Percentiles rank a stretch among this genome's conserved stretches.
These are phyloP conservation scores for Pinctada fucata DNA, from an alignment of 2,888 invertebrate species.

Conservation along the genomic window DNA sequence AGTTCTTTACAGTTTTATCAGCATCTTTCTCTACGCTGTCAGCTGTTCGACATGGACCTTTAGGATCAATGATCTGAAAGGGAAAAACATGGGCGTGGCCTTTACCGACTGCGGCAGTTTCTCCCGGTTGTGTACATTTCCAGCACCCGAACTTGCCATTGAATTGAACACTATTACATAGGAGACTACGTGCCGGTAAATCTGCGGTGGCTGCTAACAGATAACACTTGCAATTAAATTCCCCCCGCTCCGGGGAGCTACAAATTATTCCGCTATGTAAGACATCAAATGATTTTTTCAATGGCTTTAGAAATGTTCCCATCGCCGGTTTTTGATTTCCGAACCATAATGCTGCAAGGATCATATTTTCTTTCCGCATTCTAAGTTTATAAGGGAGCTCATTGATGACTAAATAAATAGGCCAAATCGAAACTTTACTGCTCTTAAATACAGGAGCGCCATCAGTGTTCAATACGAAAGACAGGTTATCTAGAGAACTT, in stretches of 20 bases:
- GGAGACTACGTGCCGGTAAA: slow-evolving; percentile 20
- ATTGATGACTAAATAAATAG: slow-evolving; percentile 30
- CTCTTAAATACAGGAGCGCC: slow-evolving; percentile 13
- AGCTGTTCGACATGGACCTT: slow-evolving; percentile 34
- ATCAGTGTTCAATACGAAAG: slow-evolving; percentile 23
- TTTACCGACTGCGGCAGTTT: slow-evolving; percentile 35
- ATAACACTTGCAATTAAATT: slow-evolving; percentile 12
- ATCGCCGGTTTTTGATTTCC: not conserved
- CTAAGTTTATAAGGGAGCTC: slow-evolving; percentile 24
- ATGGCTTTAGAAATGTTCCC: slow-evolving; percentile 30
- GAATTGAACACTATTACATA: slow-evolving; percentile 30
- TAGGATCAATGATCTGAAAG: slow-evolving; percentile 18
- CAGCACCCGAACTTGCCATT: slow-evolving; percentile 31
- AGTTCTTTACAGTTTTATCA: not conserved
- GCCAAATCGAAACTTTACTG: slow-evolving; percentile 29
- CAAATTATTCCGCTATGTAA: slow-evolving; percentile 25
- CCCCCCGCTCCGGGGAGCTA: slow-evolving; percentile 7
- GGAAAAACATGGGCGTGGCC: slow-evolving; percentile 41
- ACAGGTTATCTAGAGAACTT: slow-evolving; percentile 17
- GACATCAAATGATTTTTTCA: slow-evolving; percentile 4
- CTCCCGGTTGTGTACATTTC: slow-evolving; percentile 30
- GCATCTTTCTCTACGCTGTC: slow-evolving; percentile 4
- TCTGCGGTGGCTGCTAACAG: slow-evolving; percentile 23
- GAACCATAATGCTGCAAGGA: slow-evolving; percentile 37
- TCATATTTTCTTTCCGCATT: slow-evolving; percentile 28